Base-by-base conservation (phyloP, 37 sponge, comb jelly and placozoan genomes). In the Agelas oroides region DNA sequence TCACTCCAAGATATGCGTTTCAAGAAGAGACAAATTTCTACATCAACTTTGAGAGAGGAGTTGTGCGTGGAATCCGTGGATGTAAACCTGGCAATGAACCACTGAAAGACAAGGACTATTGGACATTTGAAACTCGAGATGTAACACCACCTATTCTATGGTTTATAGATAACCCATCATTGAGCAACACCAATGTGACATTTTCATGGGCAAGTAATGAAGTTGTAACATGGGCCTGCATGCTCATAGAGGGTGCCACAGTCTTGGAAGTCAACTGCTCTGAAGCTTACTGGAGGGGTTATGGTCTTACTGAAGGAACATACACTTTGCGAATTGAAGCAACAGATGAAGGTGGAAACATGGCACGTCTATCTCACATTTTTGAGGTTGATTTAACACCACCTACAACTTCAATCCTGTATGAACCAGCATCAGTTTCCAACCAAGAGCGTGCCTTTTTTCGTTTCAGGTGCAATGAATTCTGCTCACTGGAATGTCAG, bases 31-130 rank as follows among this genome's bases (percentile, higher is more conserved):
- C 18, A 60, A 8, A 11, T 1, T 82, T 59, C 32, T 82, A 72
- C 52, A 72, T 82, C 19, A 71, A 56, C 12, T 31, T 82, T 40
- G 72, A 57, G 13, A 82, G 83, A 60, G 73, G 83, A 36, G 28
- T 82, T 61, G 73, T 82, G 17, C 73, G 35, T 57, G 73, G 83
- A 24, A 16, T 72, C 1, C 61, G 36, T n/a, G 73, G 73, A 3
- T 82, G 83, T 72, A 63, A 73, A 37, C 73, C 83, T 31, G 73
- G 63, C 59, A 82, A 82, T 59, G 83, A 82, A n/a, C 83, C 83
- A 71, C 28, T 82, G 12, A 60, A 21, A 27, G 73, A 60, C n/a
- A 82, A 46, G 58, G 25, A 56, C 0, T 82, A 71, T 28, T 82
- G 83, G 83, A 72, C 41, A 1, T 82, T 82, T 72, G 83, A 82